These are phyloP conservation scores for Episyrphus balteatus DNA, from an alignment of 1,140 invertebrate species.

Conservation along the genomic window DNA sequence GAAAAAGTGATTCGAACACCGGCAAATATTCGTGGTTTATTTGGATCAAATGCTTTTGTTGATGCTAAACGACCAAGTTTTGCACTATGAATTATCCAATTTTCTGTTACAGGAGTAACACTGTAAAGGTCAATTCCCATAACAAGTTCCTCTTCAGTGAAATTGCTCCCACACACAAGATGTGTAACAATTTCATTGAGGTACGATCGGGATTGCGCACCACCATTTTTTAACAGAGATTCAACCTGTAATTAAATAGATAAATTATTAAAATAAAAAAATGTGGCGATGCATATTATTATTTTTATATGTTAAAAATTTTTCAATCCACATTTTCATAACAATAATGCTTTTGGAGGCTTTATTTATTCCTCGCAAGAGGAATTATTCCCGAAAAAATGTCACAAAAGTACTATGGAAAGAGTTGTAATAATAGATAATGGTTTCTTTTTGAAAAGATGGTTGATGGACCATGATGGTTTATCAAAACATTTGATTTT, in stretches of 20 bases:
- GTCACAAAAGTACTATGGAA: too few relatives aligned
- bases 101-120: conserved; percentile 65
- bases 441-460: too few relatives aligned
- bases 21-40: conserved; percentile 47
- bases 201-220: conserved; percentile 63
- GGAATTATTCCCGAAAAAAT: not conserved
- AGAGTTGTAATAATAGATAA: too few relatives aligned
- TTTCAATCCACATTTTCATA: not conserved
- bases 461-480: too few relatives aligned
- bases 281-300: not conserved
- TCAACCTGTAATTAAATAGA: conserved; percentile 47
- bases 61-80: conserved; percentile 36
- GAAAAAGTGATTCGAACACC: conserved; percentile 56
- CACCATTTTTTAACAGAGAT: conserved; percentile 59
- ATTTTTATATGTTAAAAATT: not conserved
- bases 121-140: conserved; percentile 81
- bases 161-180: conserved; percentile 65
- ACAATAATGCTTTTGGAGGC: not conserved
- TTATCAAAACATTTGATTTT: too few relatives aligned
- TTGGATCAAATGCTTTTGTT: conserved; percentile 28
- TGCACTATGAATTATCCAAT: conserved; percentile 65
- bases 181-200: conserved; percentile 75
- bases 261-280: not conserved
- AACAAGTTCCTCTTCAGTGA: conserved; percentile 58
- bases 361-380: not conserved